Evolutionary conservation across 2,888 invertebrate genomes (phyloP).

Genomic region (Pseudanteris insignis): DNA sequence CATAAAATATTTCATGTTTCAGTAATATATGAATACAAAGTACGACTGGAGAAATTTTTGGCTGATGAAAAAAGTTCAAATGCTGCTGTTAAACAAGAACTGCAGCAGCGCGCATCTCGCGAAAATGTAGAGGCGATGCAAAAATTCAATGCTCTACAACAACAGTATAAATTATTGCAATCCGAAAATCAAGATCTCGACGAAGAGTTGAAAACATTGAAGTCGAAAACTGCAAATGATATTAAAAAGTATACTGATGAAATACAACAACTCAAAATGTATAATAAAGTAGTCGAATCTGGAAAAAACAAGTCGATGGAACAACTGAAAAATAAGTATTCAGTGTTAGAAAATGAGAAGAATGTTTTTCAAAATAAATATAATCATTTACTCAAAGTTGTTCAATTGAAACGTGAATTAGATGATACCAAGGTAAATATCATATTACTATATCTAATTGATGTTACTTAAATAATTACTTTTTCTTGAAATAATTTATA

Average conservation of each 20-base stretch:
- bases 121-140: conserved; percentile 61
- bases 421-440: conserved; percentile 53
- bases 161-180: conserved; percentile 57
- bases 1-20: conserved; percentile 38
- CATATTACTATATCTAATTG: too few species aligned
- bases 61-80: conserved; percentile 63
- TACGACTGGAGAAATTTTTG: conserved; percentile 60
- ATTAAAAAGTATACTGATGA: conserved; percentile 51
- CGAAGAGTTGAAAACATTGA: conserved; percentile 58
- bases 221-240: conserved; percentile 54
- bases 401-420: conserved; percentile 57
- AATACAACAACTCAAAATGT: conserved; percentile 52
- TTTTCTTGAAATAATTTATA: too few species aligned
- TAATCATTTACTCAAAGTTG: conserved; percentile 51
- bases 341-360: conserved; percentile 55
- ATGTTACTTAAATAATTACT: not conserved
- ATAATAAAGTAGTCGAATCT: conserved; percentile 51
- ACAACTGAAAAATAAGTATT: conserved; percentile 56
- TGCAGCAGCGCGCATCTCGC: conserved; percentile 59
- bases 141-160: conserved; percentile 60
- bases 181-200: conserved; percentile 59
- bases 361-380: conserved; percentile 55
- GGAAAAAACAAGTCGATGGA: conserved; percentile 56
- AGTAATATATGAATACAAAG: conserved; percentile 64
- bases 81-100: conserved; percentile 58